Evolutionary conservation across 1,140 invertebrate species (phyloP), one percentile per base, ranked within the genome.

Genomic region (Ruditapes philippinarum): DNA sequence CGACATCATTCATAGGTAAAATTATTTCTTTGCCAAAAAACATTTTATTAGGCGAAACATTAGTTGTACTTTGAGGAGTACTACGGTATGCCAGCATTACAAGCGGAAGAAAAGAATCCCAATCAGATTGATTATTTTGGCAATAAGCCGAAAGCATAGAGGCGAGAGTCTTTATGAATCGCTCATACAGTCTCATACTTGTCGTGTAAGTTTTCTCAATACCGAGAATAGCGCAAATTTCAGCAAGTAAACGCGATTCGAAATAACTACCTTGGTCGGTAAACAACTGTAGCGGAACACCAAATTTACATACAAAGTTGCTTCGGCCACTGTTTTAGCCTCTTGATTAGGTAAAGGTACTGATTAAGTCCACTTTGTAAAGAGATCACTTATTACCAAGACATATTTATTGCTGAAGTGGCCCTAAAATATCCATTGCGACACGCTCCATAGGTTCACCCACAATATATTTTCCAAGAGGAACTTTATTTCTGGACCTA

Each of bases 151-250:
- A 31, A 33, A 76, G 11, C 73, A 76, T 76, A 45, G 38, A 45
- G 14, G 25, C n/a, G 0, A 76, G 25, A 3, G 0, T 76, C 14
- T 40, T 42, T 2, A 49, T 76, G 19, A 76, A 45, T 17, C 38
- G 4, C 28, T 76, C 36, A 14, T 80, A 51, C 12, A 33, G 49
- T 17, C 54, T n/a, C 7, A 57, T 51, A 42, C 33, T 7, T 36
- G 49, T 4, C 1, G 33, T 31, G 60, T 68, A 28, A 73, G 1
- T 17, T n/a, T 91, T 91, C 31, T 89, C 70, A 33, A 91, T 87
- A 36, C 60, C 86, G 31, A 91, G 62, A 14, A 62, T 25, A 22
- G 81, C 45, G 40, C 36, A 38, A 12, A 80, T 36, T 40, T 38
- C 33, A 2, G 9, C 14, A 36, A 80, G 33, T 11, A 57, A 36